Evolutionary conservation across 2,113 vertebrate species (phyloP).

Genomic region (Pygoscelis adeliae): DNA sequence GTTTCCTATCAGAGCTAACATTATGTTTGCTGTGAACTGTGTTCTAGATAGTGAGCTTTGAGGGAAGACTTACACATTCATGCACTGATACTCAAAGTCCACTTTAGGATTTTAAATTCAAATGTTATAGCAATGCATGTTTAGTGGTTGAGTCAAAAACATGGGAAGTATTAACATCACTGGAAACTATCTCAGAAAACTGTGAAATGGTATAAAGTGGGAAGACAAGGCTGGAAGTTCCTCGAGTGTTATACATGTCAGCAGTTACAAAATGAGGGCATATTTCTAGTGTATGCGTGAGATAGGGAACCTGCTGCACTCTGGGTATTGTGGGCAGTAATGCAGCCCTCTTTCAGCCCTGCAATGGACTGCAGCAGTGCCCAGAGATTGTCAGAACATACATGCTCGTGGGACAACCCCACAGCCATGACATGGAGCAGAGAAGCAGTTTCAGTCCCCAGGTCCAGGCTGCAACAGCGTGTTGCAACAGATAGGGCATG

Average conservation of each 20-base stretch:
- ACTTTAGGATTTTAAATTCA: not conserved
- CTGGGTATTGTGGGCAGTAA: too few species aligned
- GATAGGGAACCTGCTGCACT: not conserved
- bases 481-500: not conserved
- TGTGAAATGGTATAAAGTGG: not conserved
- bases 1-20: not conserved
- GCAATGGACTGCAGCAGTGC: not conserved
- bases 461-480: not conserved
- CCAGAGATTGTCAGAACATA: not conserved
- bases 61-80: not conserved
- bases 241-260: not conserved
- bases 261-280: not conserved
- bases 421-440: not conserved
- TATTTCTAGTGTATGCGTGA: not conserved
- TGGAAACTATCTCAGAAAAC: not conserved
- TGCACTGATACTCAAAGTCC: not conserved
- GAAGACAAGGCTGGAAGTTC: not conserved
- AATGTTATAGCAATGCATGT: fast-evolving
- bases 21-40: not conserved
- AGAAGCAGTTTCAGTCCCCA: not conserved
- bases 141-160: not conserved
- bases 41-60: not conserved
- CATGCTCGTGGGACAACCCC: not conserved
- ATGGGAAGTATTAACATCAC: not conserved
- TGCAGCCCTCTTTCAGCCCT: not conserved